Base-by-base conservation (phyloP, 1,140 invertebrate genomes). In the Tribolium castaneum region DNA sequence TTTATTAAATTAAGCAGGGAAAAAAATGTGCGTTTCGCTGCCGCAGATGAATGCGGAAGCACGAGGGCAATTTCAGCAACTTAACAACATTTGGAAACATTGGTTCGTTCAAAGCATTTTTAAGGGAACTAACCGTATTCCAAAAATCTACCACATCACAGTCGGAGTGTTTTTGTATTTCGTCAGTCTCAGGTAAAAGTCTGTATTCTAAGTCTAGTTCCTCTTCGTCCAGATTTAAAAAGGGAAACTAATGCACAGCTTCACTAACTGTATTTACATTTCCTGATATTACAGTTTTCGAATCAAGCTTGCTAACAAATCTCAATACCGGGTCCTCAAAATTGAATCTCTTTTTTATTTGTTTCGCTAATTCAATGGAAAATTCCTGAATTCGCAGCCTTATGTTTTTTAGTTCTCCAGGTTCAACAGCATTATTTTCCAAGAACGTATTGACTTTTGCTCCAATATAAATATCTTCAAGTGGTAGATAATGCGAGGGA, bases 1-100 rank as follows among this genome's bases (percentile, higher is more conserved):
- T 74, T 74, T 52, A 74, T 54, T 52, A 74, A 54, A 74, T 19
- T 74, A n/a, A 52, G 25, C 45, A 54, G 71, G 3, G 71, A 19
- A 19, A n/a, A 51, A 73, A 74, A 74, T 12, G 25, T 12, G 9
- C 71, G 52, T 74, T 74, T 50, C n/a, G 71, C 71, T 6, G 71
- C 45, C 9, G 71, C 71, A 19, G 71, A 74, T 9, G 71, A 74
- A 74, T 74, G 71, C 10, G 71, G 71, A 74, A 14, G 14, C 45
- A 74, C 16, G 52, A 54, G 9, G 6, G 49, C 49, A 25, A 16
- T 74, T 19, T 19, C 16, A 25, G 52, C 7, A 34, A 52, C 9
- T 51, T 51, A n/a, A 19, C 12, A 10, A 74, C 30, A 52, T 51
- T 51, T 13, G 71, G 71, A 52, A 74, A 74, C 71, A 74, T 52